Conservation (phyloP, 2,113 vertebrate species). For the Crotalus viridis region DNA sequence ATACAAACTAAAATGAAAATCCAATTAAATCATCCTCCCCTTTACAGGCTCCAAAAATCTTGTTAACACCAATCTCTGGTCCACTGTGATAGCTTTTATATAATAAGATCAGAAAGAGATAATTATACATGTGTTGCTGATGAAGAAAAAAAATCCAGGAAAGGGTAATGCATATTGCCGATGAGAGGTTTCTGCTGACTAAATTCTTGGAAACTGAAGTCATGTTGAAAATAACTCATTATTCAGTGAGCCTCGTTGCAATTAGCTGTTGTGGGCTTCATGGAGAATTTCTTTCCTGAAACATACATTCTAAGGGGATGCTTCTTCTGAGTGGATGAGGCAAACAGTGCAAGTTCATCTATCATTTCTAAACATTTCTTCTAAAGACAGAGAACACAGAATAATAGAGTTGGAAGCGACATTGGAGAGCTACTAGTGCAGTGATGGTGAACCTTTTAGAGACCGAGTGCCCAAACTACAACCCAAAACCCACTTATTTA, state of each 20-base stretch:
- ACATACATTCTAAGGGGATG: constrained; percentile 4
- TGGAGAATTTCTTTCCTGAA: not conserved
- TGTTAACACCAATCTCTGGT: constrained; percentile 42
- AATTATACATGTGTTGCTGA: constrained; percentile 51
- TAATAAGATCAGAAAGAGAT: constrained; percentile 45
- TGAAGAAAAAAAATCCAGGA: constrained; percentile 40
- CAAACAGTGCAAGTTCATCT: not conserved
- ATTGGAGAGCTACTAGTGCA: not conserved
- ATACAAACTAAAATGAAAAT: constrained; percentile 48
- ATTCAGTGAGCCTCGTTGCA: constrained; percentile 29
- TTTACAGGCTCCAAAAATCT: constrained; percentile 32
- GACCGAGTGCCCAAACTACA: no score
- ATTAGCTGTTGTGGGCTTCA: constrained; percentile 18
- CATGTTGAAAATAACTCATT: constrained; percentile 31
- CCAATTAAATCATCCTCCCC: constrained; percentile 9
- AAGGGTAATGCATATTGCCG: not conserved
- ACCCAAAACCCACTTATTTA: no score
- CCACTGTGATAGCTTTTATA: constrained; percentile 39
- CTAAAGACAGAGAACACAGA: not conserved
- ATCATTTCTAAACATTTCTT: not conserved
- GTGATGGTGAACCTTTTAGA: no score
- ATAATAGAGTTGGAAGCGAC: not conserved
- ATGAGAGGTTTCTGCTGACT: constrained; percentile 27
- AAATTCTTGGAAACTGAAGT: constrained; percentile 38
- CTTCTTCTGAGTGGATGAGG: constrained; percentile 13